Conservation (phyloP, 2,888 invertebrate species). For the Ametastegia equiseti region DNA sequence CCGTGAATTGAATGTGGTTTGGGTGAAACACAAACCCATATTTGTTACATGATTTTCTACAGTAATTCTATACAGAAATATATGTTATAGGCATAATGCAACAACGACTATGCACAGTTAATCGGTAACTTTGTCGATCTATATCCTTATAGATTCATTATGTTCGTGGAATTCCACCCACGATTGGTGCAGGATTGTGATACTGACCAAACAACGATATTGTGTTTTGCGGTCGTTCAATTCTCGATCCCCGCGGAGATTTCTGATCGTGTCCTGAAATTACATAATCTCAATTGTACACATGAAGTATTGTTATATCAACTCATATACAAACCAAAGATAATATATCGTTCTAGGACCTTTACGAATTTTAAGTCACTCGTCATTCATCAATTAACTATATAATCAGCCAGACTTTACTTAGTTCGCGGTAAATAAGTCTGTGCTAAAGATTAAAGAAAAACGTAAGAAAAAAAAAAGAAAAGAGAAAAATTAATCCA, state of each 20-base stretch:
- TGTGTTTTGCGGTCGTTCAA: not conserved
- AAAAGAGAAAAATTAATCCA: not conserved
- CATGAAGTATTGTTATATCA: no score
- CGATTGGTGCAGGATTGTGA: not conserved
- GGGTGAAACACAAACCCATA: conserved; percentile 16
- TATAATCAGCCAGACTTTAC: not conserved
- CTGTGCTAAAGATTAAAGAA: not conserved
- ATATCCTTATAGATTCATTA: not conserved
- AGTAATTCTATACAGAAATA: conserved; percentile 11
- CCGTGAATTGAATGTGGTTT: conserved; percentile 32
- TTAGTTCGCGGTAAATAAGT: not conserved
- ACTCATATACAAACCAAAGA: no score
- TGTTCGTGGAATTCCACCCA: not conserved
- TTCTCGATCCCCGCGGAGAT: not conserved
- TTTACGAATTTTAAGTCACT: not conserved
- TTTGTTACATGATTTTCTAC: not conserved
- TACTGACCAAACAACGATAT: not conserved
- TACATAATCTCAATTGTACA: not conserved
- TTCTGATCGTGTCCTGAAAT: not conserved
- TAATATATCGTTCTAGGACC: no score
- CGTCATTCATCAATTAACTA: not conserved
- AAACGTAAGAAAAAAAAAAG: no score
- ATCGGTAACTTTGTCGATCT: not conserved
- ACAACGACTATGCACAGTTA: not conserved
- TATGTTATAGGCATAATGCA: not conserved